Evolutionary conservation across 1,140 invertebrate species (phyloP).

Genomic region (Tachypleus tridentatus): DNA sequence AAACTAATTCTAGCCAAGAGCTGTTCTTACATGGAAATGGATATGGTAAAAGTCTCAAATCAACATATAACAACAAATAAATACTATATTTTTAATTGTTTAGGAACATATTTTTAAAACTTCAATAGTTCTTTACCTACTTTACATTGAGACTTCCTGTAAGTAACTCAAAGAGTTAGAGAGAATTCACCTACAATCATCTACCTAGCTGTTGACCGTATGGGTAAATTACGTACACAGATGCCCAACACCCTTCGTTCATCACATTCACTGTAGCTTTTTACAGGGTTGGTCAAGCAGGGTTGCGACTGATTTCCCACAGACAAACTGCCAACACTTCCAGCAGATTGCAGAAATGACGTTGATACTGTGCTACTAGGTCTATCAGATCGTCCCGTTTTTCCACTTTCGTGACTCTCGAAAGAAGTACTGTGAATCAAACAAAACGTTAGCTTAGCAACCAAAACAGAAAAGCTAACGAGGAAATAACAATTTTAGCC

Average conservation of each 20-base stretch:
- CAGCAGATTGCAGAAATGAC: constrained; percentile 14
- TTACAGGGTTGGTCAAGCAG: not conserved
- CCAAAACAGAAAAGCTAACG: not conserved
- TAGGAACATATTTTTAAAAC: no score
- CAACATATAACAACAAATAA: no score
- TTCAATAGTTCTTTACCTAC: no score
- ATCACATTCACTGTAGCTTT: constrained; percentile 37
- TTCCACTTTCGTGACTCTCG: constrained; percentile 15
- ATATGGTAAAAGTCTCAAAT: no score
- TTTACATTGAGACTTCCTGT: no score
- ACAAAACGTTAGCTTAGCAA: not conserved
- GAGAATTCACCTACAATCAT: not conserved
- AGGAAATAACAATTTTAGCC: no score
- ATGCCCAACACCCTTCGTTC: constrained; percentile 71
- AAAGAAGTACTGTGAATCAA: constrained; percentile 15
- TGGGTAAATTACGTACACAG: constrained; percentile 78
- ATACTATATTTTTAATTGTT: no score
- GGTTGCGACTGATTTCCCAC: constrained; percentile 6
- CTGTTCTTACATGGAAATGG: no score
- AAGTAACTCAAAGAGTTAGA: no score
- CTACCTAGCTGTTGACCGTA: constrained; percentile 56
- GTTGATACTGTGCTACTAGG: constrained; percentile 14
- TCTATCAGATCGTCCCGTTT: constrained; percentile 16
- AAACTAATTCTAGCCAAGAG: no score
- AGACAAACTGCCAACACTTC: constrained; percentile 11